A percentile compares a stretch with the other conserved stretches of the same genome.
phyloP scores from a whole-genome alignment of 2,797 vertebrate species.

The Enteromius anoplus region DNA sequence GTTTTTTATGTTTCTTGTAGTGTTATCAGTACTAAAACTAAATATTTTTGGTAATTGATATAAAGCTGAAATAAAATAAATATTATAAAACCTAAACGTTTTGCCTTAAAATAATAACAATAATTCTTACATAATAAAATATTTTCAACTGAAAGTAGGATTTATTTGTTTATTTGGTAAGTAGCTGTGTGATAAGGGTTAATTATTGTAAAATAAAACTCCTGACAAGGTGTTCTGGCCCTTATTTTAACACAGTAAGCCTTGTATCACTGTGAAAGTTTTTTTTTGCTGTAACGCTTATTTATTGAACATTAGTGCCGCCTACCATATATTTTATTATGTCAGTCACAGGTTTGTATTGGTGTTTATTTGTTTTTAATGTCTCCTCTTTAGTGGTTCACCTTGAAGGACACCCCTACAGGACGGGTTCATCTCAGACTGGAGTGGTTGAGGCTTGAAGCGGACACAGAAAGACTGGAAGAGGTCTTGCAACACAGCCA shows the following conservation, averaged over 20 bases:
- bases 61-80: neutral
- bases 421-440: conserved; percentile 86
- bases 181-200: neutral
- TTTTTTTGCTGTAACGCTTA: neutral
- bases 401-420: conserved; percentile 80
- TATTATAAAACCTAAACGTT: neutral
- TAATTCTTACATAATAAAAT: neutral
- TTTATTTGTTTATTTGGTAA: neutral
- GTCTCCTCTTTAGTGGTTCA: conserved; percentile 82
- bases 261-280: neutral
- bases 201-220: neutral
- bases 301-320: neutral
- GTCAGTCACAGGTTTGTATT: neutral
- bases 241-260: neutral
- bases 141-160: neutral
- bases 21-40: neutral
- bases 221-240: neutral
- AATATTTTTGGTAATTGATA: neutral
- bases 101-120: neutral
- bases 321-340: neutral
- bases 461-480: conserved; percentile 80
- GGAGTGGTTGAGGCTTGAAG: conserved; percentile 86
- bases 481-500: conserved; percentile 74
- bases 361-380: neutral
- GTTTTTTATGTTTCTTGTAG: neutral